Conservation (phyloP, 2,113 vertebrate genomes). For the Galemys pyrenaicus region DNA sequence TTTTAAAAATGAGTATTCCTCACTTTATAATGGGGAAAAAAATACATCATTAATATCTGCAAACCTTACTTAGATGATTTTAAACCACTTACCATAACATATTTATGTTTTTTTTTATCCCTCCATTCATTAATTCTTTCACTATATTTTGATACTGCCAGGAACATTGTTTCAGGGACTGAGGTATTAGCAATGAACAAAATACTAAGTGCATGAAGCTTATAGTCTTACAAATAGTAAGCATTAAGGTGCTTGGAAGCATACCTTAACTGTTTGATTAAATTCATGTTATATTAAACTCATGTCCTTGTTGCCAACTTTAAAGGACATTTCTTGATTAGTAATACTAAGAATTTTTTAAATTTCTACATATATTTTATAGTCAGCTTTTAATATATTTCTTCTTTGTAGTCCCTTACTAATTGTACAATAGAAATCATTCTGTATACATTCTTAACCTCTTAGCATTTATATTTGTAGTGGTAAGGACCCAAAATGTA, state of each 20-base stretch:
- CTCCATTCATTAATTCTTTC: neutral
- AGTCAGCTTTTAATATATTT: slow-evolving; percentile 1
- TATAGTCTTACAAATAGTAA: neutral
- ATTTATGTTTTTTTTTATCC: neutral
- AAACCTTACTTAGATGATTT: slow-evolving; percentile 23
- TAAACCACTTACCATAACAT: neutral
- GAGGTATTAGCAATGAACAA: neutral
- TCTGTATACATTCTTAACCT: neutral
- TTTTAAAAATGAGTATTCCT: neutral
- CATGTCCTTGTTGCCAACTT: neutral
- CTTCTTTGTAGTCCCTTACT: neutral
- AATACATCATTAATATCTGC: neutral
- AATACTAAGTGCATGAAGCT: neutral
- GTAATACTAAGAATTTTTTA: slow-evolving; percentile 33
- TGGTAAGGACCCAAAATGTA: neutral
- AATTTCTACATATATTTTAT: neutral
- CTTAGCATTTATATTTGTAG: neutral
- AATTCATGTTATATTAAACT: neutral
- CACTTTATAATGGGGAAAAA: neutral
- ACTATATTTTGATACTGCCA: neutral
- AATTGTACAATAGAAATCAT: neutral
- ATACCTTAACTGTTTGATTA: neutral
- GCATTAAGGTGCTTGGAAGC: neutral
- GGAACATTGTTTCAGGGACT: neutral
- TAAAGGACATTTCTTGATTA: slow-evolving; percentile 14